Evolutionary conservation across 2,113 vertebrate species (phyloP), one percentile per base, ranked within the genome.

Genomic region (Colius striatus): DNA sequence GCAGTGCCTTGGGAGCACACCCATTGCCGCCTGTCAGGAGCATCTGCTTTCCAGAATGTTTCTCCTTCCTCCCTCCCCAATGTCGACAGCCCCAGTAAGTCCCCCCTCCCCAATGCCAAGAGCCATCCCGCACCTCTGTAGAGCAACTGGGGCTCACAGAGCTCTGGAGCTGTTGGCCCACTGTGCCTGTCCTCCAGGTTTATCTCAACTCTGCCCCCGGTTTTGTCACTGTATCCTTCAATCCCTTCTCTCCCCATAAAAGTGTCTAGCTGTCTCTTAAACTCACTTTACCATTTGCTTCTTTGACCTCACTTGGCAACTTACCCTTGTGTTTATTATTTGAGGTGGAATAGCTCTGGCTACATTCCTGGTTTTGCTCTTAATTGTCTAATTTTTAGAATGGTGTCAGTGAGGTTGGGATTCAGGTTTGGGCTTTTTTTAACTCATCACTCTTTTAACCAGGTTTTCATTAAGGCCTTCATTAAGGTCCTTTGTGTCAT

Each of bases 261-360:
- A 96, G 95, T 89, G 93, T 89, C 92, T 95, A 91, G 41, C 93
- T 94, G 88, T 96, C 95, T 96, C 96, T 93, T 94, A 94, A 96
- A 92, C 87, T 89, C 90, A 83, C 94, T 97, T 97, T 96, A 96
- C 96, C 96, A 89, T 94, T 94, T 92, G 90, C 95, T 96, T 48
- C 92, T 94, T 95, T 95, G 92, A 82, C 96, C 96, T 95, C 79
- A 61, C 88, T 93, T 95, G 45, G 70, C 94, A 97, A 97, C 95
- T 96, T 96, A 97, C 95, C 92, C 97, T 89, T 79, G 43, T 75
- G 75, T 89, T 96, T 94, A 97, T 88, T 96, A 97, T 97, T 97
- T 92, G 95, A 96, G 96, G 95, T 97, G 80, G 95, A 91, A 90
- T 72, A 91, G 68, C 84, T 94, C 94, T 89, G 93, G 91, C 90